Evolutionary conservation across 2,113 vertebrate species (phyloP).

Genomic region (Pachyramphus minor): DNA sequence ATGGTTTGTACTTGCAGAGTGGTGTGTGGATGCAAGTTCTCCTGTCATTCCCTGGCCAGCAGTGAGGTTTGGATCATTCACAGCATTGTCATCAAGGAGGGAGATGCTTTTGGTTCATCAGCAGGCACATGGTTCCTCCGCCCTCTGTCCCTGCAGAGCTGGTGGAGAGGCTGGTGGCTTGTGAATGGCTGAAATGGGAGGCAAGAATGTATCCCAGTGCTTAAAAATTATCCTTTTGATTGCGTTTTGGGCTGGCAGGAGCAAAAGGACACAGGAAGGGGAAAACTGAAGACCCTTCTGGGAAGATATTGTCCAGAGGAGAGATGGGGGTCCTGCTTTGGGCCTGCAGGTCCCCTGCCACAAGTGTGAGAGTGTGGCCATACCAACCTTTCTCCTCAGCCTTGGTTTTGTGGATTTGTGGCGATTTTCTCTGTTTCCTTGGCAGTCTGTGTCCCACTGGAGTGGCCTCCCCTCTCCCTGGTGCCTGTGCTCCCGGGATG

Average conservation of each 20-base stretch:
- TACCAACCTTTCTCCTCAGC: neutral
- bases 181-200: neutral
- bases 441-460: fast-evolving
- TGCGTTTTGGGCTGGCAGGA: neutral
- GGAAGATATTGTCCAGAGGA: neutral
- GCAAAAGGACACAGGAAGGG: neutral
- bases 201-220: neutral
- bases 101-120: neutral
- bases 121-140: neutral
- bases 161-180: neutral
- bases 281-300: neutral
- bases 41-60: neutral
- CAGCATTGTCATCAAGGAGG: neutral
- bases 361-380: neutral
- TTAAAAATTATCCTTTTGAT: neutral
- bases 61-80: neutral
- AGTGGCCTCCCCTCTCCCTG: neutral
- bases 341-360: neutral
- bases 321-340: neutral
- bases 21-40: fast-evolving
- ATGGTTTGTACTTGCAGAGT: neutral
- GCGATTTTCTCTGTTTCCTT: neutral
- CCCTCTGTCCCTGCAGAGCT: neutral
- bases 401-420: fast-evolving
- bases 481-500: neutral